These are phyloP conservation scores for Melozone crissalis DNA, from an alignment of 2,113 vertebrate species.

Conservation along the genomic window DNA sequence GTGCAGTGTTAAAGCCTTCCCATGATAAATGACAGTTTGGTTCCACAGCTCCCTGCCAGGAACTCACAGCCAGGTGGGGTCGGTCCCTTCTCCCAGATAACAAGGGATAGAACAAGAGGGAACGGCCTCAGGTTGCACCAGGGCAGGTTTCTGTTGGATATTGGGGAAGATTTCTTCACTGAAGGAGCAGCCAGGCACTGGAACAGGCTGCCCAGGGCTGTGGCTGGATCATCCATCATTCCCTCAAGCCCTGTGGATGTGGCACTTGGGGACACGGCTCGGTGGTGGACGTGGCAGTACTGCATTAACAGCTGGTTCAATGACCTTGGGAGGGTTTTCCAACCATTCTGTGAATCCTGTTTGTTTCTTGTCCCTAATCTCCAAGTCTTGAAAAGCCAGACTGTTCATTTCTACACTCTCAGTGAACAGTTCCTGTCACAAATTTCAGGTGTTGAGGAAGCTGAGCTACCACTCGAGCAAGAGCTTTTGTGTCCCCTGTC, in stretches of 20 bases:
- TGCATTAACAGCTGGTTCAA: accelerated
- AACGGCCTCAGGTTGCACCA: background rate
- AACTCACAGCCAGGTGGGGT: background rate
- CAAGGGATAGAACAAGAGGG: background rate
- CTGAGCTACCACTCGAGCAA: accelerated
- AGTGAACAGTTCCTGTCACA: background rate
- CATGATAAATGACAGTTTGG: background rate
- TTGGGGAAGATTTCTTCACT: background rate
- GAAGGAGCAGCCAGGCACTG: background rate
- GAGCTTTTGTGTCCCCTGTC: background rate
- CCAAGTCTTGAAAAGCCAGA: background rate
- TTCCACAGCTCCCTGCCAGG: background rate
- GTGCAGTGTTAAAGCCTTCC: background rate
- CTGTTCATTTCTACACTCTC: accelerated
- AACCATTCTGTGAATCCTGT: background rate
- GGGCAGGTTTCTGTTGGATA: background rate
- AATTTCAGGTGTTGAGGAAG: background rate
- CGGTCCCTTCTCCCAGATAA: background rate
- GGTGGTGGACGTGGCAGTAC: accelerated
- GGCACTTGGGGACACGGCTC: background rate
- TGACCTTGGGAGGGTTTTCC: background rate
- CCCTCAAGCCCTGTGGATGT: background rate
- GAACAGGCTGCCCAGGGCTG: background rate
- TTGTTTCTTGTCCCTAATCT: background rate
- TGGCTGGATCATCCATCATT: background rate